Percentiles rank a stretch among this genome's conserved stretches.
These are phyloP conservation scores for Leptopilina drosophilae DNA, from an alignment of 2,888 invertebrate genomes.

Conservation along the genomic window DNA sequence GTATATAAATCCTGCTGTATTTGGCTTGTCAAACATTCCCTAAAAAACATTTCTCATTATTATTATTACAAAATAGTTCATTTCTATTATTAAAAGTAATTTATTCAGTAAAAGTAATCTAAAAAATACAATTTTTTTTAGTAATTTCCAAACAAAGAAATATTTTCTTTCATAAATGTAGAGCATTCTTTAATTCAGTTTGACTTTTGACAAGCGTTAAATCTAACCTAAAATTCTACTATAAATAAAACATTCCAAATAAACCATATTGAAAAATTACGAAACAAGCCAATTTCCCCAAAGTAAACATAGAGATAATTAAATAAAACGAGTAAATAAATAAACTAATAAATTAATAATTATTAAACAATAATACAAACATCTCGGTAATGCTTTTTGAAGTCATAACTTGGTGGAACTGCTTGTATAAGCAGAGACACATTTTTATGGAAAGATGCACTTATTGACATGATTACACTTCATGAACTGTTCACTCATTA, in stretches of 20 bases:
- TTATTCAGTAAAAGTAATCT: too few species aligned
- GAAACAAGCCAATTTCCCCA: too few species aligned
- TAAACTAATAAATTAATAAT: background rate
- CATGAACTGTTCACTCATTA: background rate
- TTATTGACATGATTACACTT: slow-evolving; percentile 46
- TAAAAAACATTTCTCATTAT: slow-evolving; percentile 50
- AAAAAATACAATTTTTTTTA: too few species aligned
- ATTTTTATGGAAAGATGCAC: slow-evolving; percentile 68
- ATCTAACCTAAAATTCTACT: too few species aligned
- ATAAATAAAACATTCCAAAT: too few species aligned
- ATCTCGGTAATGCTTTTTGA: slow-evolving; percentile 53
- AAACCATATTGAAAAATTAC: too few species aligned
- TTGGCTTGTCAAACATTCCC: slow-evolving; percentile 75
- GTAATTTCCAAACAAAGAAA: too few species aligned
- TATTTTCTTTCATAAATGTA: too few species aligned
- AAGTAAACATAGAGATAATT: too few species aligned
- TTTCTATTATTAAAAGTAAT: background rate
- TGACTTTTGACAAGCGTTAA: too few species aligned
- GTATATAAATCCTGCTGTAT: slow-evolving; percentile 70
- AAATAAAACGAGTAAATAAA: background rate
- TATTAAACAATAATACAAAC: slow-evolving; percentile 24
- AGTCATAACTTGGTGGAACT: slow-evolving; percentile 66
- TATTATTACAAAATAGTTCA: background rate
- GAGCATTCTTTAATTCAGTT: too few species aligned
- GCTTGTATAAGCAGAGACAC: slow-evolving; percentile 66